Percentiles rank a stretch among this genome's conserved stretches.
Conservation (phyloP, 2,888 invertebrate species). For the Erynnis tages region DNA sequence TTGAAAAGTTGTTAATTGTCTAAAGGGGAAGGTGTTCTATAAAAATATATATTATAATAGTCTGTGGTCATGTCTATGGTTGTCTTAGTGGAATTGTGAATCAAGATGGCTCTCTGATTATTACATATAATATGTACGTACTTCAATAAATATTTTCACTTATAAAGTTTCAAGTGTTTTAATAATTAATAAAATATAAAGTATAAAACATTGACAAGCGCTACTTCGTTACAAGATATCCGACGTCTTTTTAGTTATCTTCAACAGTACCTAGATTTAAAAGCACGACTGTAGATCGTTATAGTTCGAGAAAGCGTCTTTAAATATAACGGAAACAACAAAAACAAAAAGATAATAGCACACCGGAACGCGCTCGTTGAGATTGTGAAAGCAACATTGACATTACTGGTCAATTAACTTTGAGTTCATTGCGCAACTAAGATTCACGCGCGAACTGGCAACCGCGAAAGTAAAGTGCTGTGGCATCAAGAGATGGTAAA, state of each 20-base stretch:
- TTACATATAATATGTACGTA: no score
- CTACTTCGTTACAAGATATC: conserved; percentile 19
- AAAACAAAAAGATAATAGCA: conserved; percentile 54
- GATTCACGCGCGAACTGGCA: conserved; percentile 38
- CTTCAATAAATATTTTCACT: no score
- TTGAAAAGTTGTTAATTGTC: no score
- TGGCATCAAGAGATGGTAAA: conserved; percentile 53
- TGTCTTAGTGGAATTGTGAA: no score
- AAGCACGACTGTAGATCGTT: conserved; percentile 21
- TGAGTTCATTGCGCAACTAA: conserved; percentile 56
- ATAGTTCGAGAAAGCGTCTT: conserved; percentile 24
- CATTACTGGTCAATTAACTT: conserved; percentile 69
- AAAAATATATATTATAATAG: no score
- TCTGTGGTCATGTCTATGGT: no score
- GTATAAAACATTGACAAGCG: no score
- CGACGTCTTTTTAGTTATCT: conserved; percentile 18
- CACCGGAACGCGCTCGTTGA: conserved; percentile 53
- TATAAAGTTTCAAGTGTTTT: no score
- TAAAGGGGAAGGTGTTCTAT: no score
- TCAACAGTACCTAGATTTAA: conserved; percentile 12
- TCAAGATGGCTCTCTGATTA: no score
- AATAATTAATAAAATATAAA: no score
- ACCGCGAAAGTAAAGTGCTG: conserved; percentile 63
- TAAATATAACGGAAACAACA: conserved; percentile 25
- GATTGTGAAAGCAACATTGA: conserved; percentile 77